phyloP scores from a whole-genome alignment of 2,888 invertebrate genomes.

The Xanthorhoe spadicearia region DNA sequence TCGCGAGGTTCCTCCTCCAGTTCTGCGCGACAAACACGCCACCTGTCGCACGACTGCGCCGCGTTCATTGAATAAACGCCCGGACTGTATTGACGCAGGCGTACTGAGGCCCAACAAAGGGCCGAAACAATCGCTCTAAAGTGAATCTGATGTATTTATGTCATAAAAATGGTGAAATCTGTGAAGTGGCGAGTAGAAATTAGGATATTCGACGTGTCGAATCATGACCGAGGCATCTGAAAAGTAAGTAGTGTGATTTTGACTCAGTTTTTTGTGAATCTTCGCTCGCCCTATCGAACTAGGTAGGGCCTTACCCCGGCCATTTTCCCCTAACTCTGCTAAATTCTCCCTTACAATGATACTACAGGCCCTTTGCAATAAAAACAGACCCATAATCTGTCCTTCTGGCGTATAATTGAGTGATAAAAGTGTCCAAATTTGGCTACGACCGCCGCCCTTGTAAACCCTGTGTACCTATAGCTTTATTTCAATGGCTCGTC shows the following conservation, averaged over 20 bases:
- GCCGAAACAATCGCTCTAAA: conserved; percentile 81
- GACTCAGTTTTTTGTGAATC: conserved; percentile 64
- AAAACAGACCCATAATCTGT: conserved; percentile 6
- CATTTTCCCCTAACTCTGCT: conserved; percentile 74
- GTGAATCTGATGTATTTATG: conserved; percentile 89
- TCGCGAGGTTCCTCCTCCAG: conserved; percentile 49
- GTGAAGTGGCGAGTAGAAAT: conserved; percentile 92
- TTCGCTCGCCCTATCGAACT: conserved; percentile 67
- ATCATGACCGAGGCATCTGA: conserved; percentile 96
- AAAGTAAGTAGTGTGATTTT: conserved; percentile 88
- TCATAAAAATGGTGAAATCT: conserved; percentile 93
- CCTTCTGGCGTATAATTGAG: conserved; percentile 28
- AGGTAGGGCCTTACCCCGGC: conserved; percentile 81
- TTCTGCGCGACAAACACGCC: conserved; percentile 74
- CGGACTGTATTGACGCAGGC: conserved; percentile 81
- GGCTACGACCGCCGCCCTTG: conserved; percentile 76
- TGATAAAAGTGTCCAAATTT: conserved; percentile 48
- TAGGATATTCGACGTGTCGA: conserved; percentile 93
- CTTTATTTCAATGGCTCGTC: conserved; percentile 77
- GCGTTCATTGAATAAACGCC: conserved; percentile 81
- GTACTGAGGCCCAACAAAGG: conserved; percentile 84
- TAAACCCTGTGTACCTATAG: conserved; percentile 68
- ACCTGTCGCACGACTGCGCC: conserved; percentile 75
- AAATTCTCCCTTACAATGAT: conserved; percentile 37
- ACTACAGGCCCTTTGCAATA: not conserved